These are phyloP conservation scores for Nasonia vitripennis DNA, from an alignment of 1,140 invertebrate genomes.

Conservation along the genomic window DNA sequence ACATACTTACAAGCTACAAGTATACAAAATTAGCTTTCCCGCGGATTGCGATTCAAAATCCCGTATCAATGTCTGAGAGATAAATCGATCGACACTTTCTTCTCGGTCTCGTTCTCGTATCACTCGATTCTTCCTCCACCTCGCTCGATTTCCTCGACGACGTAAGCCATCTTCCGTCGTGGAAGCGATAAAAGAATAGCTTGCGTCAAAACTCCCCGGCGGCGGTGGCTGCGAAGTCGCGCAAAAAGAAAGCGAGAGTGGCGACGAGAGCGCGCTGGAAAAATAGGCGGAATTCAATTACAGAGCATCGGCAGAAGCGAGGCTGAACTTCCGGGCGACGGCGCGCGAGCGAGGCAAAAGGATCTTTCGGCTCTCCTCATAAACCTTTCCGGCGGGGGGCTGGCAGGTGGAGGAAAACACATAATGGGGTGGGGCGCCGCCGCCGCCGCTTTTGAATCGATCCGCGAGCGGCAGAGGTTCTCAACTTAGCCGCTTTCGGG, in stretches of 20 bases:
- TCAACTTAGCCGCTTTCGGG: conserved; percentile 52
- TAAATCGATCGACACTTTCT: too few relatives aligned
- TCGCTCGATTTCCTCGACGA: too few relatives aligned
- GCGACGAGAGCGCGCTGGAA: conserved; percentile 52
- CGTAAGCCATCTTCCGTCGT: background rate
- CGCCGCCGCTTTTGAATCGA: conserved; percentile 73
- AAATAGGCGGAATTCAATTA: conserved; percentile 68
- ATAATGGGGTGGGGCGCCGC: conserved; percentile 69
- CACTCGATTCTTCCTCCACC: too few relatives aligned
- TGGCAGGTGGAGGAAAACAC: conserved; percentile 67
- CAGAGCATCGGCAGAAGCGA: conserved; percentile 58
- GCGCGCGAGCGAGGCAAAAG: conserved; percentile 50
- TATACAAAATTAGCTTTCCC: too few relatives aligned
- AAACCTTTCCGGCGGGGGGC: conserved; percentile 56
- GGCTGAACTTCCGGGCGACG: conserved; percentile 60
- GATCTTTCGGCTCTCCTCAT: background rate
- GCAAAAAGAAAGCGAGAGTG: background rate
- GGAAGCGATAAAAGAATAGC: background rate
- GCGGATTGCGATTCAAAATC: too few relatives aligned
- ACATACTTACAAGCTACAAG: too few relatives aligned
- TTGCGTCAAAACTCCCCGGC: too few relatives aligned
- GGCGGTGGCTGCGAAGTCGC: too few relatives aligned
- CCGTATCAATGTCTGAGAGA: too few relatives aligned
- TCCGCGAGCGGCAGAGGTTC: conserved; percentile 64
- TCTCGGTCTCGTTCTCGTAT: too few relatives aligned